Conservation (phyloP, 1,140 invertebrate species). For the Cataglyphis hispanica region DNA sequence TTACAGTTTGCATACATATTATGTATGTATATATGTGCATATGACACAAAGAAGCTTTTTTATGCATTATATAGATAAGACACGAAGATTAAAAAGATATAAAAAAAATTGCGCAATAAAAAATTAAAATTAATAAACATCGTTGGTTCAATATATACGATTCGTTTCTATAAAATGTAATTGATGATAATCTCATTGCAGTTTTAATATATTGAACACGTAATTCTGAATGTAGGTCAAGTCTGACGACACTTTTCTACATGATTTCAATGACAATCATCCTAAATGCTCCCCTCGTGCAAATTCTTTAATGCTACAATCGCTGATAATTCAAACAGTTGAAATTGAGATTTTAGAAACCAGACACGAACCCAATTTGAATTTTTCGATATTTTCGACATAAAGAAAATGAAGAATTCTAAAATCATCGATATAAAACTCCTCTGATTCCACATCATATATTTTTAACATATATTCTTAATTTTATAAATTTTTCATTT, state of each 20-base stretch:
- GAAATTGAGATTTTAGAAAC: background rate
- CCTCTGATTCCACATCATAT: background rate
- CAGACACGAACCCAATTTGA: background rate
- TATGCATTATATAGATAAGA: background rate
- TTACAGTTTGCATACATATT: background rate
- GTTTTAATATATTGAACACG: conserved; percentile 64
- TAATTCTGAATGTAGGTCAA: conserved; percentile 70
- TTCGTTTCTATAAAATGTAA: conserved; percentile 9
- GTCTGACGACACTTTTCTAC: conserved; percentile 67
- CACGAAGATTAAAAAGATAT: background rate
- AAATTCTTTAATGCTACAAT: conserved; percentile 30
- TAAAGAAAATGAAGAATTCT: background rate
- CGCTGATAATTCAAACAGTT: background rate
- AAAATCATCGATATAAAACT: background rate
- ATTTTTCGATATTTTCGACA: background rate
- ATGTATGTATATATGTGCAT: background rate
- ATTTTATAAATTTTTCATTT: background rate
- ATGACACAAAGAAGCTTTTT: background rate
- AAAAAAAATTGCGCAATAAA: background rate
- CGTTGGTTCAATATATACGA: background rate
- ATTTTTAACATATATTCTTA: background rate
- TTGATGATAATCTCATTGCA: conserved; percentile 10
- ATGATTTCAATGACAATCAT: conserved; percentile 59
- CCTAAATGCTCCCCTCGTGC: conserved; percentile 36
- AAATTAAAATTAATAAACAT: background rate